phyloP scores from a whole-genome alignment of 2,888 invertebrate genomes.

The Tiphia femorata region DNA sequence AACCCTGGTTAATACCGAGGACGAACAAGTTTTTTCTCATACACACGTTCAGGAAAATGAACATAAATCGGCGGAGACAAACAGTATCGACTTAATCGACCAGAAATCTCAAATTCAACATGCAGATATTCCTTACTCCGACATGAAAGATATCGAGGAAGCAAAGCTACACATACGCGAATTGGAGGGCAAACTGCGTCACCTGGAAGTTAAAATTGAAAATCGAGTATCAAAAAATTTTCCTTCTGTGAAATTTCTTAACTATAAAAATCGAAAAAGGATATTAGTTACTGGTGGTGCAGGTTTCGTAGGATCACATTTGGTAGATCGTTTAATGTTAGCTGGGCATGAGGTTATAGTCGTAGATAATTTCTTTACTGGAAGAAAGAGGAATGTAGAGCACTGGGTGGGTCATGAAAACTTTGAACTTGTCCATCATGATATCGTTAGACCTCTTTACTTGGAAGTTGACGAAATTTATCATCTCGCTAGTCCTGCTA shows the following conservation, averaged over 20 bases:
- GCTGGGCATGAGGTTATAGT: constrained; percentile 97
- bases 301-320: constrained; percentile 98
- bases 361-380: constrained; percentile 98
- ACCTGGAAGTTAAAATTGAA: constrained; percentile 77
- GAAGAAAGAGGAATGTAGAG: constrained; percentile 95
- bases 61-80: constrained; percentile 3
- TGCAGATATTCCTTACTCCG: constrained; percentile 31
- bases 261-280: constrained; percentile 91
- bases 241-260: constrained; percentile 92
- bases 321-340: constrained; percentile 95
- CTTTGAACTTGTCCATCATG: constrained; percentile 98
- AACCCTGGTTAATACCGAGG: constrained; percentile 63
- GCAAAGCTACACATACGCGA: constrained; percentile 76
- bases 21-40: constrained; percentile 46
- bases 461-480: constrained; percentile 99
- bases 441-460: constrained; percentile 97
- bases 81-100: constrained; percentile 12
- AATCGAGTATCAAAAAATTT: constrained; percentile 79
- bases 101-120: constrained; percentile 24
- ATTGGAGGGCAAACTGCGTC: constrained; percentile 80
- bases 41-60: constrained; percentile 11
- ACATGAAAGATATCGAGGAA: constrained; percentile 72
- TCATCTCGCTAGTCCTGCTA: constrained; percentile 98
- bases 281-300: constrained; percentile 97
- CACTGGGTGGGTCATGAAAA: constrained; percentile 99